Evolutionary conservation across 2,797 vertebrate genomes (phyloP).

Genomic region (Cetoscarus ocellatus): DNA sequence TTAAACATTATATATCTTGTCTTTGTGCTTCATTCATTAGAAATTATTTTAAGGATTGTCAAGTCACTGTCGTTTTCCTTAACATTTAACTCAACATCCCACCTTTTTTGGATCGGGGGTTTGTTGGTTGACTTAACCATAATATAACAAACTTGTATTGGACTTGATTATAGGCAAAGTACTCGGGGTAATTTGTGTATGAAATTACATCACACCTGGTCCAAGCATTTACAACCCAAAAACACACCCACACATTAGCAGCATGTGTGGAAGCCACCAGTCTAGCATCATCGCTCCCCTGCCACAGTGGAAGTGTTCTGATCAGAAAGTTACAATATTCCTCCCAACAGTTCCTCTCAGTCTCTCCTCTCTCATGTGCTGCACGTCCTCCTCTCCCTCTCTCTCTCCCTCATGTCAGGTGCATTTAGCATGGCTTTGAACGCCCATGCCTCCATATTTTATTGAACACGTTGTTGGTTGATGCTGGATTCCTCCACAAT

Average conservation of each 20-base stretch:
- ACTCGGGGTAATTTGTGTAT: no score
- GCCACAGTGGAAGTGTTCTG: slow-evolving; percentile 47
- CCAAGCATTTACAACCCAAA: slow-evolving; percentile 26
- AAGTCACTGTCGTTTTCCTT: no score
- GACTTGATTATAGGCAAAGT: no score
- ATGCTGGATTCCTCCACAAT: slow-evolving; percentile 80
- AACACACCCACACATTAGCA: not conserved
- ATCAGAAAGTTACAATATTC: slow-evolving; percentile 65
- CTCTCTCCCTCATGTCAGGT: slow-evolving; percentile 74
- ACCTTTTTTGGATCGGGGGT: no score
- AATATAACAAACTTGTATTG: no score
- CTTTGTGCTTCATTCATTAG: no score
- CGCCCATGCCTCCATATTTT: slow-evolving; percentile 81
- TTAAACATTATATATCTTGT: no score
- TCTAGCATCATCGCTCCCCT: slow-evolving; percentile 24
- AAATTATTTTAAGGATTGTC: no score
- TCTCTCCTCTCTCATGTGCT: slow-evolving; percentile 60
- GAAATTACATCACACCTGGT: slow-evolving; percentile 33
- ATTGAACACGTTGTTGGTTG: slow-evolving; percentile 86
- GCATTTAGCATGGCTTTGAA: slow-evolving; percentile 87
- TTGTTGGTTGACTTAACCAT: no score
- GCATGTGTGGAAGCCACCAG: slow-evolving; percentile 22
- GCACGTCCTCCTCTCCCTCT: slow-evolving; percentile 59
- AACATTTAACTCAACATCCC: no score
- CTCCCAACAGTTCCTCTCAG: slow-evolving; percentile 52